A percentile compares a stretch with the other conserved stretches of the same genome.
phyloP scores from a whole-genome alignment of 2,888 invertebrate genomes.

The Thyatira batis region DNA sequence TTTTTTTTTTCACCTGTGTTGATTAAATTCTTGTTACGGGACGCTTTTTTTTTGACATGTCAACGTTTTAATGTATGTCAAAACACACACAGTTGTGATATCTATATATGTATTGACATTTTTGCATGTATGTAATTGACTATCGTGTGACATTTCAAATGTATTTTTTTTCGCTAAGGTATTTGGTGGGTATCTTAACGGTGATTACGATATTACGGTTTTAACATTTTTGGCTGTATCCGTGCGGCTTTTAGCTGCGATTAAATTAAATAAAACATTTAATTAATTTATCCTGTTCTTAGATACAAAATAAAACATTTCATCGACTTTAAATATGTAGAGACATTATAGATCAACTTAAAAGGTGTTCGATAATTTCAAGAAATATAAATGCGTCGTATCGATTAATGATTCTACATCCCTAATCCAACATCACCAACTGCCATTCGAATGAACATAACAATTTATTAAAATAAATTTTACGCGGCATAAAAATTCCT shows the following conservation, averaged over 20 bases:
- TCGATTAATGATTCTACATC: neutral
- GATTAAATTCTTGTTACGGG: constrained; percentile 53
- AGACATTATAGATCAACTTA: too few relatives aligned
- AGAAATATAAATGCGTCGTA: neutral
- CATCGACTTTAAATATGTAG: too few relatives aligned
- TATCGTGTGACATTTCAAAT: neutral
- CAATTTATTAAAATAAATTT: neutral
- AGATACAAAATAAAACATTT: too few relatives aligned
- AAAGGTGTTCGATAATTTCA: neutral
- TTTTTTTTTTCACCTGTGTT: constrained; percentile 40
- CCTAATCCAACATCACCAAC: neutral
- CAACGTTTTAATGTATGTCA: constrained; percentile 36
- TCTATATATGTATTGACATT: neutral
- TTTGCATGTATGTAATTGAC: neutral
- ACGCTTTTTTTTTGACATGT: constrained; percentile 39
- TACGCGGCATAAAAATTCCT: neutral
- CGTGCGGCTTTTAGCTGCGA: neutral
- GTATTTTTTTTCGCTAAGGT: neutral
- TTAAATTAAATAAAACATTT: neutral
- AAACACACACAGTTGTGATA: constrained; percentile 32
- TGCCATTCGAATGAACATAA: neutral
- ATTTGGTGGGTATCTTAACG: neutral
- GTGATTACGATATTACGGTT: neutral
- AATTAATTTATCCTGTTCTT: too few relatives aligned
- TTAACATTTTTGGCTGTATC: neutral